phyloP scores from a whole-genome alignment of 2,888 invertebrate species.

The Rhogogaster chlorosoma region DNA sequence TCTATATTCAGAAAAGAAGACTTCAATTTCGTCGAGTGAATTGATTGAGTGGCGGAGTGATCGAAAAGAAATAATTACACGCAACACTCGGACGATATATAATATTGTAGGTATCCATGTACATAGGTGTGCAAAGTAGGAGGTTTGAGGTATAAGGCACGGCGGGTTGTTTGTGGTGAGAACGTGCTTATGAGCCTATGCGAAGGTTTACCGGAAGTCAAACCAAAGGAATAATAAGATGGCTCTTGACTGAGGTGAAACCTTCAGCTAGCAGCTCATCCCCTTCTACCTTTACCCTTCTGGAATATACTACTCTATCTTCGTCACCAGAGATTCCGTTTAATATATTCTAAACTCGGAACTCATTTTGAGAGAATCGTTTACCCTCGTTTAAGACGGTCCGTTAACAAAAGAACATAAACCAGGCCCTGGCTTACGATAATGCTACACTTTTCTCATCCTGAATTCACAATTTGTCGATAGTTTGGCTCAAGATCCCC shows the following conservation, averaged over 20 bases:
- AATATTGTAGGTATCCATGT: not conserved
- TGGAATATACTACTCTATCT: conserved; percentile 40
- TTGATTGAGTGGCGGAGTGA: not conserved
- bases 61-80: not conserved
- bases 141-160: conserved; percentile 16
- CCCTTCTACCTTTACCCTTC: conserved; percentile 17
- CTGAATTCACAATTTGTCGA: not conserved
- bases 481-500: not conserved
- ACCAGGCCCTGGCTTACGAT: not conserved
- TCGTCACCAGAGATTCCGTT: conserved; percentile 25
- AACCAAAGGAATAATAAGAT: conserved; percentile 66
- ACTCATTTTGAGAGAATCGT: conserved; percentile 27
- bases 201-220: conserved; percentile 68
- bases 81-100: not conserved
- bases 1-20: not conserved
- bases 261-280: conserved; percentile 17
- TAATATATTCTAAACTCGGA: conserved; percentile 40
- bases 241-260: conserved; percentile 41
- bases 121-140: conserved; percentile 1
- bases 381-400: conserved; percentile 19
- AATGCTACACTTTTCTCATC: not conserved
- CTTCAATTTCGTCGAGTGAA: not conserved
- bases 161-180: conserved; percentile 65
- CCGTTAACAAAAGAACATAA: not conserved
- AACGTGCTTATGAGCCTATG: conserved; percentile 68